phyloP scores from a whole-genome alignment of 2,797 vertebrate genomes.

The Amazona finschi region DNA sequence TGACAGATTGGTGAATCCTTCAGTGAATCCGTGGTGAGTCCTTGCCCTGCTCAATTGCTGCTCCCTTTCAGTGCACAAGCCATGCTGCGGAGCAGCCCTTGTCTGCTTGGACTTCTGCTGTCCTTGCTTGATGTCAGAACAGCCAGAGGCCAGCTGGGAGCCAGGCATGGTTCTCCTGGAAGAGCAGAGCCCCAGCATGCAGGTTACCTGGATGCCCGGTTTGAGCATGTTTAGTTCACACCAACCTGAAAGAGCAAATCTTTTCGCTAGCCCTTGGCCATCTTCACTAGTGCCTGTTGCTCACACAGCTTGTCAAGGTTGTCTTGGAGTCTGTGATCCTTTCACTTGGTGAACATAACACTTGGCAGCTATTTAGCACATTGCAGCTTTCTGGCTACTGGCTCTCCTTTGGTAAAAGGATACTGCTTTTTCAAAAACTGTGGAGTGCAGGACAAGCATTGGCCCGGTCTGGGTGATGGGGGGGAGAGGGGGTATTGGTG shows the following conservation, averaged over 20 bases:
- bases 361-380: background rate
- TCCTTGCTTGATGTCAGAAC: background rate
- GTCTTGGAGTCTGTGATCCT: background rate
- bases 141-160: background rate
- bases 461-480: background rate
- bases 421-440: background rate
- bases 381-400: background rate
- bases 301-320: background rate
- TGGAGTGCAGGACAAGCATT: background rate
- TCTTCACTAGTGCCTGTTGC: background rate
- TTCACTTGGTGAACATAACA: background rate
- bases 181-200: background rate
- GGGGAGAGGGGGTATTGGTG: background rate
- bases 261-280: background rate
- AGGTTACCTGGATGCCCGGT: background rate
- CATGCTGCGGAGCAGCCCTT: fast-evolving
- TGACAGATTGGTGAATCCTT: background rate
- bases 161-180: fast-evolving
- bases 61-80: background rate
- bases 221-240: background rate
- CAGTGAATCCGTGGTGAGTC: background rate
- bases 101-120: fast-evolving
- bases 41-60: background rate
- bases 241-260: background rate
- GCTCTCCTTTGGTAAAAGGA: background rate